Base-by-base conservation (phyloP, 2,797 vertebrate species). In the Scomberomorus guttatus region DNA sequence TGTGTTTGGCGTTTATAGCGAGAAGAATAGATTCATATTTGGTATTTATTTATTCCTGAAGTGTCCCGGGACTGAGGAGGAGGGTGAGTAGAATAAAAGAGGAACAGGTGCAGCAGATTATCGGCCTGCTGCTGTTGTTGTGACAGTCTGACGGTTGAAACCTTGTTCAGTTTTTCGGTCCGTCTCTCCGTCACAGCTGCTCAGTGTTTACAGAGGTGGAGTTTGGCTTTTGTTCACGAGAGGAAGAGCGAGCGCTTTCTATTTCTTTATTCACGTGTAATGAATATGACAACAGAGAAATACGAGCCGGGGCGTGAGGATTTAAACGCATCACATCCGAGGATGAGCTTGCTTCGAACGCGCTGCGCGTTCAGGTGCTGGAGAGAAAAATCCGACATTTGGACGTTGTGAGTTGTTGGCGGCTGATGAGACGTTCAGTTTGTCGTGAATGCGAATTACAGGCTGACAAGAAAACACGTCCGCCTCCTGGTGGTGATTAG, bases 31-130 rank as follows among this genome's bases (percentile, higher is more conserved):
- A 32, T 17, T 51, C 9, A 51, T 46, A 61, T 50, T 56, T 25
- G 17, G 56, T 22, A 13, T 83, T 77, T 61, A 32, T 48, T 37
- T 37, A 37, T 37, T 37, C 46, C 14, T 50, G 17, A 37, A 37
- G 52, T 52, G 52, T 51, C 10, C 20, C 20, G 37, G 2, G 13
- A 17, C 12, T 44, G 29, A 7, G 63, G 50, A 37, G n/a, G 59
- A 12, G 63, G 25, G n/a, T n/a, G n/a, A n/a, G n/a, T n/a, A n/a
- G n/a, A n/a, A n/a, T n/a, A 29, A 60, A 48, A 61, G 78, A 60
- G 20, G 80, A 93, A 87, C 91, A 93, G 92, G 91, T 94, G 92
- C 79, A 80, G 86, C 61, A 80, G 87, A 90, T 90, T 80, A 88
- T 63, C 82, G 42, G 83, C 87, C 71, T 65, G 73, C 65, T 69